Conservation (phyloP, 1,140 invertebrate species). For the Trichonephila clavata region DNA sequence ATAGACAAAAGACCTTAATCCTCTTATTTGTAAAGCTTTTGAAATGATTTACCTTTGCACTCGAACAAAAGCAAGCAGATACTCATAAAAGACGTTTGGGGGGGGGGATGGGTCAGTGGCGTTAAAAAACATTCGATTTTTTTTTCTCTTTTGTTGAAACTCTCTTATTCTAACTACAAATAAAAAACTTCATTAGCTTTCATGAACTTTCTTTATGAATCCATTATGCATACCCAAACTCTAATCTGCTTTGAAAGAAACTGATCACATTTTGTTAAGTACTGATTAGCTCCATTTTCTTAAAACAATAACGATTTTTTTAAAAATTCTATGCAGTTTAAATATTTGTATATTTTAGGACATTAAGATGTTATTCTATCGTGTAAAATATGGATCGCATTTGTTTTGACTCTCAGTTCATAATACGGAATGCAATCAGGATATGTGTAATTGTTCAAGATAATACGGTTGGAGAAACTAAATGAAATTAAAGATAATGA, state of each 20-base stretch:
- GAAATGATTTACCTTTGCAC: conserved; percentile 18
- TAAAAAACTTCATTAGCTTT: not conserved
- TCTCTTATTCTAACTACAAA: not conserved
- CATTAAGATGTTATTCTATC: no score
- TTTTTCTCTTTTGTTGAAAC: not conserved
- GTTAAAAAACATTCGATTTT: not conserved
- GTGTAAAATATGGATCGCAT: no score
- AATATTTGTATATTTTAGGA: not conserved
- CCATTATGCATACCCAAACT: not conserved
- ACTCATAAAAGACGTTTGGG: not conserved
- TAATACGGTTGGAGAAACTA: no score
- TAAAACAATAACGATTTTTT: not conserved
- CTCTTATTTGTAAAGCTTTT: conserved; percentile 35
- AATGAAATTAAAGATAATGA: not conserved
- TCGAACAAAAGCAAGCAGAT: not conserved
- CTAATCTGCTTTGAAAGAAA: not conserved
- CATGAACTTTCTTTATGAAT: not conserved
- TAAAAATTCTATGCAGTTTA: not conserved
- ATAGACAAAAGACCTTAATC: not conserved
- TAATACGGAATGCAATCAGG: not conserved
- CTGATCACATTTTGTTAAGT: not conserved
- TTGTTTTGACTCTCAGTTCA: not conserved
- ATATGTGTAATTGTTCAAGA: no score
- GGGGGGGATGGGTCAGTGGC: not conserved
- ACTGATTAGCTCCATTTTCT: not conserved